Conservation (phyloP, 1,140 invertebrate genomes). For the Leptinotarsa defecta region DNA sequence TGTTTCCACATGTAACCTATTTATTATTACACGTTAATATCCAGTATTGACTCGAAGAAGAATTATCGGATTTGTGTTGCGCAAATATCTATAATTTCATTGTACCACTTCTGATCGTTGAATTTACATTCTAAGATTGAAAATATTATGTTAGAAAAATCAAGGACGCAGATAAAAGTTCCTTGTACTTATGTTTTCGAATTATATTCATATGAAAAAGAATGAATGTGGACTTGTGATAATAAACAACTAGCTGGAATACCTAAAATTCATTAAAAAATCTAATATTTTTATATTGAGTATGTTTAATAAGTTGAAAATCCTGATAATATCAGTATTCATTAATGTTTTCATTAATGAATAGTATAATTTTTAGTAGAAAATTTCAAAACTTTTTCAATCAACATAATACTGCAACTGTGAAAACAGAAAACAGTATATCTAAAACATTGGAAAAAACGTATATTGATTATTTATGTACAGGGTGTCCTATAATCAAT, state of each 20-base stretch:
- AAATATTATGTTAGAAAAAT: conserved; percentile 1
- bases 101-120: background rate
- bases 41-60: conserved; percentile 14
- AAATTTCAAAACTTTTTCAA: no score
- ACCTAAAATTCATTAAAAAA: no score
- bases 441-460: no score
- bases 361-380: no score
- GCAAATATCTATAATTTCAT: conserved; percentile 14
- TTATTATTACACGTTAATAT: conserved; percentile 27
- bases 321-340: no score
- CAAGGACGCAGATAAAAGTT: conserved; percentile 20
- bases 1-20: conserved; percentile 26
- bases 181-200: background rate
- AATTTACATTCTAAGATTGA: background rate
- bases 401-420: no score
- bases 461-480: no score
- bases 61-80: conserved; percentile 19
- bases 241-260: background rate
- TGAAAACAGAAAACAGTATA: no score
- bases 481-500: no score
- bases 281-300: no score
- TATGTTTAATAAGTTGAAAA: no score
- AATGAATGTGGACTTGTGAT: background rate
- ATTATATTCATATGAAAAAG: background rate
- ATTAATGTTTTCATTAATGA: no score